Evolutionary conservation across 2,888 invertebrate genomes (phyloP).

Genomic region (Meliscaeva auricollis): DNA sequence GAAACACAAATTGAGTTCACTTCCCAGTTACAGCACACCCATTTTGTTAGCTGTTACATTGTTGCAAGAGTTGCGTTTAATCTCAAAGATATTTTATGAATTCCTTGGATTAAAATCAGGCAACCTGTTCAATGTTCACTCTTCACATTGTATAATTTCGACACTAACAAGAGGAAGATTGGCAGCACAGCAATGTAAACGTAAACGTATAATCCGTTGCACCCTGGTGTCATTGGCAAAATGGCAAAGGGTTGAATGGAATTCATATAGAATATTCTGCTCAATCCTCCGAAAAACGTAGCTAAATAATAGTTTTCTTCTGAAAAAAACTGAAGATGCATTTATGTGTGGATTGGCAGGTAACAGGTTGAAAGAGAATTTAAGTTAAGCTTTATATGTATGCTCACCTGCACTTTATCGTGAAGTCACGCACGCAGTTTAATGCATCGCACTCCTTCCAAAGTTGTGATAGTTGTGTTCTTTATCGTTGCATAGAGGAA

Average conservation of each 20-base stretch:
- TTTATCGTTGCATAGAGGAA: neutral
- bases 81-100: slow-evolving; percentile 66
- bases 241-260: neutral
- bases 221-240: slow-evolving; percentile 41
- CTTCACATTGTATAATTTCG: slow-evolving; percentile 46
- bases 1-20: neutral
- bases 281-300: neutral
- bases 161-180: slow-evolving; percentile 37
- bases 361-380: slow-evolving; percentile 46
- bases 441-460: slow-evolving; percentile 47
- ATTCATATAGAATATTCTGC: neutral
- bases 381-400: slow-evolving; percentile 27
- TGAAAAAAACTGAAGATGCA: slow-evolving; percentile 41
- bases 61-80: slow-evolving; percentile 48
- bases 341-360: slow-evolving; percentile 69
- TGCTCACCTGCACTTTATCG: slow-evolving; percentile 45
- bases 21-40: slow-evolving; percentile 12
- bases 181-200: slow-evolving; percentile 20
- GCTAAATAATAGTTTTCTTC: slow-evolving; percentile 47
- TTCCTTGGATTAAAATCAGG: slow-evolving; percentile 56
- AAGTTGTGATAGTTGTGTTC: slow-evolving; percentile 9
- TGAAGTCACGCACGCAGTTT: slow-evolving; percentile 70
- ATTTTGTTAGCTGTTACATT: slow-evolving; percentile 24
- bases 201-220: slow-evolving; percentile 31
- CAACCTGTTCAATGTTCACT: slow-evolving; percentile 45